Conservation (phyloP, 2,888 invertebrate genomes). For the Mythimna vitellina region DNA sequence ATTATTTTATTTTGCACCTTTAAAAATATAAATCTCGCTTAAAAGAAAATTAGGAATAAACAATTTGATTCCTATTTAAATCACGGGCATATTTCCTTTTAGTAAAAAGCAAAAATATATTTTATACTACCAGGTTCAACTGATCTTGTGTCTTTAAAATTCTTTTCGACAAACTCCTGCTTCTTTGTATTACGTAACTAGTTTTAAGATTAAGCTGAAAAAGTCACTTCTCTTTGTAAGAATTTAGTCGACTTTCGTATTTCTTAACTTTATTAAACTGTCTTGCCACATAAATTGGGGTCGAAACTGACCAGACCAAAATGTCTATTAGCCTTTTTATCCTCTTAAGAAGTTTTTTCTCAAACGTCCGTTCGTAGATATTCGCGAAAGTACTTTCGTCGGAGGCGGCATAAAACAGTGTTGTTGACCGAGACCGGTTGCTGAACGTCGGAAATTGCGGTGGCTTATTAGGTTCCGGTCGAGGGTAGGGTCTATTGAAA, state of each 20-base stretch:
- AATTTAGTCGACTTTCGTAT: slow-evolving; percentile 47
- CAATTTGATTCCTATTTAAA: too few relatives aligned
- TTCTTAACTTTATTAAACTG: slow-evolving; percentile 47
- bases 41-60: too few relatives aligned
- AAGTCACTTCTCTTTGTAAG: slow-evolving; percentile 19
- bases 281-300: slow-evolving; percentile 40
- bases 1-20: too few relatives aligned
- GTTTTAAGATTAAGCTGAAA: slow-evolving; percentile 36
- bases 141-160: slow-evolving; percentile 7
- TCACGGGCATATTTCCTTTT: too few relatives aligned
- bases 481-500: slow-evolving; percentile 78
- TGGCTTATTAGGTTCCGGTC: slow-evolving; percentile 86
- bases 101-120: too few relatives aligned
- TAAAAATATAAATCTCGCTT: too few relatives aligned
- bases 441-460: slow-evolving; percentile 86
- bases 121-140: background rate
- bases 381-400: slow-evolving; percentile 75
- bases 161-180: slow-evolving; percentile 2
- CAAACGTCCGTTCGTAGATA: slow-evolving; percentile 56
- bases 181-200: slow-evolving; percentile 28
- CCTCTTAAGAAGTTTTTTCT: slow-evolving; percentile 49
- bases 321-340: slow-evolving; percentile 50
- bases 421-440: slow-evolving; percentile 80
- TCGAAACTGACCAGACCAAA: slow-evolving; percentile 45
- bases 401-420: slow-evolving; percentile 76